These are phyloP conservation scores for Epizoanthus illoricatus DNA, from an alignment of 92 coral and sea anemone species.

Conservation along the genomic window DNA sequence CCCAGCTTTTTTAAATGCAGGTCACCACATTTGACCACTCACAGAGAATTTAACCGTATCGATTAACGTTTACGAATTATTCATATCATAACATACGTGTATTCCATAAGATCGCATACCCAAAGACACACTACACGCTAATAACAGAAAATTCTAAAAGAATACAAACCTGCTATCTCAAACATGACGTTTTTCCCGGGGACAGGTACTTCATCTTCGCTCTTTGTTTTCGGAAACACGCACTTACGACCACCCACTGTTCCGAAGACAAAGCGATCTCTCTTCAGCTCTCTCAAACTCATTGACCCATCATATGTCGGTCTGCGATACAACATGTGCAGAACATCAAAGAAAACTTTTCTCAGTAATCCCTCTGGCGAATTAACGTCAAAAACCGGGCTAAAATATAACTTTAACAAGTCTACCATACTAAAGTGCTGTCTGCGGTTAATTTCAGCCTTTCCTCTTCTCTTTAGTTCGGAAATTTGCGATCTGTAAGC, in stretches of 20 bases:
- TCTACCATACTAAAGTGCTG: slow-evolving; percentile 75
- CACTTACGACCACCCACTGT: slow-evolving; percentile 53
- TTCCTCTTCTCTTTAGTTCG: slow-evolving; percentile 80
- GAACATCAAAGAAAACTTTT: slow-evolving; percentile 81
- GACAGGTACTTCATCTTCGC: slow-evolving; percentile 33
- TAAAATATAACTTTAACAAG: slow-evolving; percentile 76
- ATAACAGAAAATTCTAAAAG: not conserved
- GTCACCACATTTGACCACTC: too few species aligned
- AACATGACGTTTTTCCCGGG: slow-evolving; percentile 41
- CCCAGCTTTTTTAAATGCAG: too few species aligned
- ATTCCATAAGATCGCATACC: too few species aligned
- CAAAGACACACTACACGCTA: not conserved
- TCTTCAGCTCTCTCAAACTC: slow-evolving; percentile 74
- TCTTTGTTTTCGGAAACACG: slow-evolving; percentile 33
- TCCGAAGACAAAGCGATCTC: slow-evolving; percentile 71
- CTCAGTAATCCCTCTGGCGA: slow-evolving; percentile 83
- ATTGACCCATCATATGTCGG: slow-evolving; percentile 66
- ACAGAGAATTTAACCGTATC: too few species aligned
- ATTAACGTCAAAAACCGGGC: slow-evolving; percentile 69
- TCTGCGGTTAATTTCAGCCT: slow-evolving; percentile 76
- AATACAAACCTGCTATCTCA: slow-evolving; percentile 34
- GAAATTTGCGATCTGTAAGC: slow-evolving; percentile 82
- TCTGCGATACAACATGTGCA: slow-evolving; percentile 77
- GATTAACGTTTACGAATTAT: too few species aligned
- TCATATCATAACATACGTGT: too few species aligned